These are phyloP conservation scores for Lycaon pictus DNA, from an alignment of 2,113 vertebrate genomes.

Conservation along the genomic window DNA sequence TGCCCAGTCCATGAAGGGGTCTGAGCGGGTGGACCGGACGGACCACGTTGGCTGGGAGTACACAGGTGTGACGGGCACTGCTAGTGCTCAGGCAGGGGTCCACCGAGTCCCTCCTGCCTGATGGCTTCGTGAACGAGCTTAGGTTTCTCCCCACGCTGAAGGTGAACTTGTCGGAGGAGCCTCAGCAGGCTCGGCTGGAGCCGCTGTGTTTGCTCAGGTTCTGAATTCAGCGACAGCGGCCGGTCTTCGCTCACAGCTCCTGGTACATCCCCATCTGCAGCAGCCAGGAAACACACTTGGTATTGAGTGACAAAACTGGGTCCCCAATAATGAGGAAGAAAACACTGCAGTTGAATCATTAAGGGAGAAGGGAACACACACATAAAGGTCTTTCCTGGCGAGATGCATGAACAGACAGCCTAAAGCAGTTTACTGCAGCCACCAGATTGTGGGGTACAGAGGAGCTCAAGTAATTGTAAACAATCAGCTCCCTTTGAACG, in stretches of 20 bases:
- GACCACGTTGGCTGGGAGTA: neutral
- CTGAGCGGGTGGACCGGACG: neutral
- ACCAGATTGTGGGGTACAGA: neutral
- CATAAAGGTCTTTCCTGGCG: rapidly evolving
- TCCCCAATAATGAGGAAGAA: neutral
- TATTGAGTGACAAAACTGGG: neutral
- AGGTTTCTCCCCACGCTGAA: neutral
- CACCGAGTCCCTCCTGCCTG: rapidly evolving
- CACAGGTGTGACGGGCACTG: rapidly evolving
- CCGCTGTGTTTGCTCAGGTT: neutral
- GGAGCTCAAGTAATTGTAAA: too few species aligned
- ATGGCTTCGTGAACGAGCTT: neutral
- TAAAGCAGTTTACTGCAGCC: neutral
- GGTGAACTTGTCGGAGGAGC: too few species aligned
- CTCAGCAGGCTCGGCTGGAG: too few species aligned
- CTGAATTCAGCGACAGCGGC: too few species aligned
- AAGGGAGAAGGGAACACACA: neutral
- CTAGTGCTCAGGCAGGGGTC: rapidly evolving
- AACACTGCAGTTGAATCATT: too few species aligned
- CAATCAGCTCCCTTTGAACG: neutral
- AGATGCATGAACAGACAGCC: neutral
- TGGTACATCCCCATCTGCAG: neutral
- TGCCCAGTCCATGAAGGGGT: too few species aligned
- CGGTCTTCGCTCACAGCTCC: neutral
- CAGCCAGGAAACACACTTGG: neutral